Base-by-base conservation (phyloP, 2,888 invertebrate genomes). In the Leptinotarsa rubiginosa region DNA sequence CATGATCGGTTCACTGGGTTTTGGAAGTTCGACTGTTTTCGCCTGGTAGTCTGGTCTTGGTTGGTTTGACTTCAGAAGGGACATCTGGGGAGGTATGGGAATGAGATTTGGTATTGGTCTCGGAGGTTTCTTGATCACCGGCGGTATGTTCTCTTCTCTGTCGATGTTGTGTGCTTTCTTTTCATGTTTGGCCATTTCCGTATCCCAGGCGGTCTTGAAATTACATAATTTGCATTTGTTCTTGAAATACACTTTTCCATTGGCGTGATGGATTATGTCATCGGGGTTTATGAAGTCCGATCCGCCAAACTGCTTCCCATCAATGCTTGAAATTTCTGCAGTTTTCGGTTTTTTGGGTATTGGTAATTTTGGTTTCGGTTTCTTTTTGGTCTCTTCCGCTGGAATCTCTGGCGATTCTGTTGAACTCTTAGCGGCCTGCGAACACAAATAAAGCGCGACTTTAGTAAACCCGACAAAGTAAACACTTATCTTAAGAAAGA, bases 41-140 rank as follows among this genome's bases (percentile, higher is more conserved):
- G 80, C 88, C 59, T 18, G 76, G 12, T 65, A 67, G 69, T 66
- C 65, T 12, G 72, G 79, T 71, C 41, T 68, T 18, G 31, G 68
- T 67, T 74, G 76, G 25, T 65, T 67, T 41, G 68, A 54, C 47
- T 76, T 78, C 16, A 75, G 59, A 89, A 90, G 41, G 88, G 79
- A 31, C 78, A 80, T 73, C 93, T 90, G n/a, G 41, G 89, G 76
- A 0, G 84, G 84, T 70, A 95, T 90, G 5, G 94, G 94, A 85
- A 95, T 94, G 65, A 95, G 90, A 86, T 94, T 94, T 68, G 94
- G 94, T 79, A 94, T 91, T 0, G 94, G 94, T 70, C 94, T 89
- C 15, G 91, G 88, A 66, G 87, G 83, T 81, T 89, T 89, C 79
- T 84, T 84, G 50, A 75, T 76, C 77, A 75, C 77, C 54, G 76